Base-by-base conservation (phyloP, 92 coral and sea anemone species). In the Chrysogorgia sp. region DNA sequence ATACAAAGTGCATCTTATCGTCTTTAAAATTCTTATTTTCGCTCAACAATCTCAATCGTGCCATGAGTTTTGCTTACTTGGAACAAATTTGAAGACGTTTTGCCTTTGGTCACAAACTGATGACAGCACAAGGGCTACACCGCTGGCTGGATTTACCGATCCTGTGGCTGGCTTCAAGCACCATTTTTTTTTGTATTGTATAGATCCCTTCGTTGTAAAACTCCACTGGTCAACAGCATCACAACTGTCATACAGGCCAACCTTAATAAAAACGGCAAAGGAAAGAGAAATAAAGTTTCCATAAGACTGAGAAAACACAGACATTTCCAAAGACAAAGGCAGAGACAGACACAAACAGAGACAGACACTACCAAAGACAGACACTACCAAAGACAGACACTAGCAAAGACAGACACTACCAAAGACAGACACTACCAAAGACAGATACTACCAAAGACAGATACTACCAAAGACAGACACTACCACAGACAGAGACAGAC, bases 41-140 rank as follows among this genome's bases (percentile, higher is more conserved):
- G 10, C 62, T 56, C 12, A 1, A 22, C 30, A 56, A 23, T 20
- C 6, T 24, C 7, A 53, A 8, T 24, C 37, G 43, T 12, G 31
- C 50, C 29, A 67, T 40, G 6, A 37, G 6, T 37, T 15, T n/a
- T 7, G 88, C 97, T 86, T 90, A 93, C 97, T 88, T 65, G 97
- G 96, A 30, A 90, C 74, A 92, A 96, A 93, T 56, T 74, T 77
- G 84, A 93, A 91, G 26, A 81, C 68, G 70, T 90, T 92, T 67
- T 93, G 87, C 21, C 62, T 29, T 32, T 76, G 81, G 25, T 88
- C 90, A 82, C 97, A 93, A 34, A 89, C 72, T 2, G 90, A 15
- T 0, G 85, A 70, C 63, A 93, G 49, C 7, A 90, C 85, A 41
- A 93, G 74, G 40, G 84, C 84, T 14, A 77, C 61, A 29, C 87